Conservation (phyloP, 2,797 vertebrate species). For the Sitta carolinensis region DNA sequence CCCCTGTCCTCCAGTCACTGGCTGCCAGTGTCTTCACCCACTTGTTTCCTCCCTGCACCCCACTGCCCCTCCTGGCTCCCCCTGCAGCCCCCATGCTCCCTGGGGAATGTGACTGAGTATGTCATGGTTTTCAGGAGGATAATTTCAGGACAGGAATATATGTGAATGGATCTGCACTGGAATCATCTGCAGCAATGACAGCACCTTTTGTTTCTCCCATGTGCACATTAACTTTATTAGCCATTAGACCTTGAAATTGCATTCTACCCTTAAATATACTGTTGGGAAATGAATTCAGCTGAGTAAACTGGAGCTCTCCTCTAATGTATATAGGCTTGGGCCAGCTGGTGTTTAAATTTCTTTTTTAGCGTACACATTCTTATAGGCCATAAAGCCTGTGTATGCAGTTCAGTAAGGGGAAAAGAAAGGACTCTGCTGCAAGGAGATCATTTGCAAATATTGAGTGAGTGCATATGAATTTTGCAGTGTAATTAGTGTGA, state of each 20-base stretch:
- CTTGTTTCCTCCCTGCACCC: not conserved
- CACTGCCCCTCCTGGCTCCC: not conserved
- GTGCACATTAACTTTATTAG: constrained; percentile 4
- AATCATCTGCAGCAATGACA: not conserved
- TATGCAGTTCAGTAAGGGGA: not conserved
- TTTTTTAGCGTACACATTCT: not conserved
- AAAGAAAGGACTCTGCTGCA: not conserved
- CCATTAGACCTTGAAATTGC: constrained; percentile 54
- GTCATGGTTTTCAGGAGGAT: not conserved
- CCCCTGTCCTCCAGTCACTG: not conserved
- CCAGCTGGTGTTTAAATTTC: constrained; percentile 40
- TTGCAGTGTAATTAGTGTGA: constrained; percentile 31
- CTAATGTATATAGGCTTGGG: not conserved
- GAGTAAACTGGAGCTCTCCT: constrained; percentile 30
- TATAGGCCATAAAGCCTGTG: not conserved
- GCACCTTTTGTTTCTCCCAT: constrained; percentile 35
- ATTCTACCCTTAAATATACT: constrained; percentile 50
- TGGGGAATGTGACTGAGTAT: accelerated
- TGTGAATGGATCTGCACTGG: not conserved
- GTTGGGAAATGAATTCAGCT: constrained; percentile 54
- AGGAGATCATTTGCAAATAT: constrained; percentile 30
- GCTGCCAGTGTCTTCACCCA: not conserved
- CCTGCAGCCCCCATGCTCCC: not conserved
- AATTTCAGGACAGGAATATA: not conserved
- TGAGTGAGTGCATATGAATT: constrained; percentile 42